Evolutionary conservation across 2,888 invertebrate species (phyloP), one percentile per base, ranked within the genome.

Genomic region (Alsophila aescularia): DNA sequence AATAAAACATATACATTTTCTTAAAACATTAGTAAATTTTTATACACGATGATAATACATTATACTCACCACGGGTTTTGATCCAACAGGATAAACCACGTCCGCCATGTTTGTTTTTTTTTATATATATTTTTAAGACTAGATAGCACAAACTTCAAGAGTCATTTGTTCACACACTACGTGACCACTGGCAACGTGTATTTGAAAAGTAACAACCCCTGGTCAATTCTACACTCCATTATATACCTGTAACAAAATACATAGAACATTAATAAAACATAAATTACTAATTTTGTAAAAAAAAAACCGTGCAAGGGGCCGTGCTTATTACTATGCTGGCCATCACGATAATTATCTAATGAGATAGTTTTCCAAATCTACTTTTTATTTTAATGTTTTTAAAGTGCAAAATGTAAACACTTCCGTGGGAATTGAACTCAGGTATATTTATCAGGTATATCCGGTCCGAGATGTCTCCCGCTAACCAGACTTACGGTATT

Each of bases 201-300:
- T 55, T 55, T 60, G 36, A 34, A n/a, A 32, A 49, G 27, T 10
- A 62, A 24, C 31, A 62, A 36, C 6, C 63, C 50, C 0, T 51
- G 18, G 31, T 62, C 51, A 10, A 41, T 16, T 4, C 52, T 42
- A 43, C 50, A 58, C 55, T 44, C 56, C 69, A 69, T 71, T 45
- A 36, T 57, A 44, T 24, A 52, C 56, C 67, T 67, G 65, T 32
- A 65, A 65, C 45, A 47, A 53, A 48, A 48, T 31, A 21, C 3
- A 21, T 21, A 5, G 6, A 5, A 6, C 6, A 21, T 5, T 21
- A 21, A 5, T 21, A n/a, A n/a, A 5, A 48, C 8, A 14, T 14
- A 14, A 34, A 6, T 34, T 14, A 14, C 1, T 34, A 34, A 14
- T 34, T 13, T 13, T 13, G 2, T 32, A 12, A 32, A 32, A n/a